These are phyloP conservation scores for Dendrophyllia cribrosa DNA, from an alignment of 64 coral and sea anemone species.

Conservation along the genomic window DNA sequence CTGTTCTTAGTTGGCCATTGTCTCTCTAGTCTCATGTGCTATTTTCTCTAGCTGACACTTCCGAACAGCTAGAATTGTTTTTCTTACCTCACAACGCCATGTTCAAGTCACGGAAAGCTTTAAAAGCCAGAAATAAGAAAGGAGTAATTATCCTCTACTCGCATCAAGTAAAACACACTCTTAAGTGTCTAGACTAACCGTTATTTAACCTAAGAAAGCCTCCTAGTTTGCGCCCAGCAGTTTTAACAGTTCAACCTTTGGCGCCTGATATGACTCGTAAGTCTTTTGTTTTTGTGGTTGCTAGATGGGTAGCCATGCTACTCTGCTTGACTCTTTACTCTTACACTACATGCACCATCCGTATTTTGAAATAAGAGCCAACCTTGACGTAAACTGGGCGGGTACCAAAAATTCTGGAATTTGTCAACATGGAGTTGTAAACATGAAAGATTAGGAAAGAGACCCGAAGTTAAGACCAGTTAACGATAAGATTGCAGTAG, in stretches of 20 bases:
- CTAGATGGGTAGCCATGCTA: not conserved
- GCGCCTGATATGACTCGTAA: not conserved
- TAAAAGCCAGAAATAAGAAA: too few species aligned
- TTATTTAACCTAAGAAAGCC: not conserved
- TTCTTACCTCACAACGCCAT: not conserved
- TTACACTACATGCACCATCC: constrained; percentile 18
- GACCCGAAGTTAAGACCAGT: not conserved
- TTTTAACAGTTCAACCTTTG: not conserved
- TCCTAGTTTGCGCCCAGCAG: not conserved
- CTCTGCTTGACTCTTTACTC: not conserved
- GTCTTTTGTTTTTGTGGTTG: not conserved
- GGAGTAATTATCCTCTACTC: too few species aligned
- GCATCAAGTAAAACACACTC: too few species aligned
- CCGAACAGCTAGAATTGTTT: not conserved
- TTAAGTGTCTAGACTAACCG: too few species aligned
- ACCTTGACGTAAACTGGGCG: not conserved
- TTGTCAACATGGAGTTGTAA: not conserved
- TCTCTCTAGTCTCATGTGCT: not conserved
- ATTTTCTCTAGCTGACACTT: not conserved
- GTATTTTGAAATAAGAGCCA: constrained; percentile 9
- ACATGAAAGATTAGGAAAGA: not conserved
- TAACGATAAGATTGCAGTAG: not conserved
- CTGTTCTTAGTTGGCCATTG: too few species aligned
- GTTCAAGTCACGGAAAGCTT: not conserved
- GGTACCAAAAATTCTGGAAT: constrained; percentile 3